Conservation (phyloP, 2,797 vertebrate genomes). For the Acestrorhynchus altus region DNA sequence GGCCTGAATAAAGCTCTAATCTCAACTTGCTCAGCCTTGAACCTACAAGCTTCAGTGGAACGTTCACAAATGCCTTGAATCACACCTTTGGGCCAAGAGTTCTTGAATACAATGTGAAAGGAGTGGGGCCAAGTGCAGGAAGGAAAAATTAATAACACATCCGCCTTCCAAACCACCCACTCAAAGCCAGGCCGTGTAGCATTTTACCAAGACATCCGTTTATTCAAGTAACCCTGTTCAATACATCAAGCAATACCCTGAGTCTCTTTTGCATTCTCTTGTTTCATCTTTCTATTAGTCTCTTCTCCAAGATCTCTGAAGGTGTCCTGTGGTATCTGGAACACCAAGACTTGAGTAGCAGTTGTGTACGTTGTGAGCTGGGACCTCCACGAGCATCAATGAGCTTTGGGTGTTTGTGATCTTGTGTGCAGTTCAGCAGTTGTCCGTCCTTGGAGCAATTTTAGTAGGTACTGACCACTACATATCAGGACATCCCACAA, state of each 20-base stretch:
- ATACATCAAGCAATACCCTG: slow-evolving; percentile 50
- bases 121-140: slow-evolving; percentile 62
- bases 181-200: slow-evolving; percentile 42
- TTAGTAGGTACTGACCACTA: too few species aligned
- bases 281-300: too few species aligned
- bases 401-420: too few species aligned
- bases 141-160: slow-evolving; percentile 76
- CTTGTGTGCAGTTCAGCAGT: too few species aligned
- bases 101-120: slow-evolving; percentile 67
- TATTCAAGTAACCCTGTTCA: slow-evolving; percentile 63
- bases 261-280: slow-evolving; percentile 39
- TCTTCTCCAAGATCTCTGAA: too few species aligned
- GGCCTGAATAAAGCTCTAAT: background rate
- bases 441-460: too few species aligned
- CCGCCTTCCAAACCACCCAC: slow-evolving; percentile 37
- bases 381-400: too few species aligned
- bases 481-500: too few species aligned
- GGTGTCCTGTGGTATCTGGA: too few species aligned
- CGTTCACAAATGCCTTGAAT: slow-evolving; percentile 45
- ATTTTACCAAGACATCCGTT: slow-evolving; percentile 70
- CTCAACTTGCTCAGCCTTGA: background rate
- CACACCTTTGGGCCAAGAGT: slow-evolving; percentile 47
- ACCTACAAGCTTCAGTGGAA: background rate
- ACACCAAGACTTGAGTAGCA: too few species aligned
- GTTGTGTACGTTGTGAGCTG: too few species aligned